Evolutionary conservation across 2,888 invertebrate genomes (phyloP), one percentile per base, ranked within the genome.

Genomic region (Oxyteleia sp.): DNA sequence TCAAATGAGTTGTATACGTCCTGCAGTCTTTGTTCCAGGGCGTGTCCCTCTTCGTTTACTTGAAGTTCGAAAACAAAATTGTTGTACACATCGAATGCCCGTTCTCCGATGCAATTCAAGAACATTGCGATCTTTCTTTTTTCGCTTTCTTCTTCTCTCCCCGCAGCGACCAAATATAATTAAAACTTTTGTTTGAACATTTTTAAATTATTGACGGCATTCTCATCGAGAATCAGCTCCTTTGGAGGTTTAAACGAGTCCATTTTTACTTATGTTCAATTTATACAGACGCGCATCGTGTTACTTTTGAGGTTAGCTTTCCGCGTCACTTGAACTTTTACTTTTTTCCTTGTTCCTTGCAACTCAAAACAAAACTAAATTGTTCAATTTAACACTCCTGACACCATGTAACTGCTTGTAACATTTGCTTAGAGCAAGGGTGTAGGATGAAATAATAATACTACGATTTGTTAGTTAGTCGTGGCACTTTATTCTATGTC

Each of bases 121-220:
- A n/a, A 53, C 41, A 74, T 49, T 1, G 74, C 74, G 23, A 74
- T 61, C 32, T 74, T 74, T 1, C 53, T 15, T 16, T 18, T 7
- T 11, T 72, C 49, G 11, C 35, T 11, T 15, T 7, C 74, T 1
- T n/a, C 15, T 0, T 15, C 15, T 57, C 53, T 29, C 8, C 23
- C 53, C 4, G 74, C n/a, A 4, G 63, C 74, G 11, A 16, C 15
- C 32, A 74, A 38, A 29, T 23, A 74, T 23, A 74, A 51, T 32
- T 74, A 38, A 29, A 74, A 74, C 7, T 38, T 38, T 53, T 72
- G 51, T 47, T 74, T 74, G 13, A 74, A 74, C 7, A 4, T 38
- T 3, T 51, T 63, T 26, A 32, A 63, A 13, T 74, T 74, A 13
- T 53, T 61, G 4, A 63, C 74, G n/a, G 74, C 74, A 53, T 74